Percentiles rank a stretch among this genome's conserved stretches.
Evolutionary conservation across 1,140 invertebrate species (phyloP).

Genomic region (Pteromalus puparum): DNA sequence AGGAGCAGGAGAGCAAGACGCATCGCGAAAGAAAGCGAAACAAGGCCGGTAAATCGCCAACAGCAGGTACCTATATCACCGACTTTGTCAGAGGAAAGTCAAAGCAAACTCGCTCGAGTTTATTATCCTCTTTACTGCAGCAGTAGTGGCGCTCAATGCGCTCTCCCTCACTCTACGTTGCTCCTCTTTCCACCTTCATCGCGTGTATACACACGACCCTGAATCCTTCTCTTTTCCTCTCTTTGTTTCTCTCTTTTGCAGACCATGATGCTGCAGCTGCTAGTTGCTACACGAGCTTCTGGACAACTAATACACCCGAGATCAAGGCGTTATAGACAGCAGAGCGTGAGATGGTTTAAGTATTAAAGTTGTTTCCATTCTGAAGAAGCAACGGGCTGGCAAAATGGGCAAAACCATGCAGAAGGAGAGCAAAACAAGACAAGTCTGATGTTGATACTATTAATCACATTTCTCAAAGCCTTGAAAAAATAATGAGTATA

Average conservation of each 20-base stretch:
- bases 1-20: neutral
- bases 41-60: constrained; percentile 33
- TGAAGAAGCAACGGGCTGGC: no score
- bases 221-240: constrained; percentile 8
- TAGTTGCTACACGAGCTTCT: neutral
- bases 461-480: no score
- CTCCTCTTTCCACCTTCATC: neutral
- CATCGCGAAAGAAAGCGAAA: neutral
- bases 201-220: constrained; percentile 27
- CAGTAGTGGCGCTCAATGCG: constrained; percentile 4
- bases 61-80: constrained; percentile 50
- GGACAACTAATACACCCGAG: neutral
- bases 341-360: neutral
- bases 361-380: neutral
- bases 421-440: no score
- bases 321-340: neutral
- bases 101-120: constrained; percentile 44
- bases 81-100: constrained; percentile 47
- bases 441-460: no score
- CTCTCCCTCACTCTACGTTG: neutral
- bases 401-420: no score
- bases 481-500: no score
- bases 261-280: neutral
- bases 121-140: constrained; percentile 50
- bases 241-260: constrained; percentile 22